Conservation (phyloP, 2,888 invertebrate species). For the Ypsolopha scabrella region DNA sequence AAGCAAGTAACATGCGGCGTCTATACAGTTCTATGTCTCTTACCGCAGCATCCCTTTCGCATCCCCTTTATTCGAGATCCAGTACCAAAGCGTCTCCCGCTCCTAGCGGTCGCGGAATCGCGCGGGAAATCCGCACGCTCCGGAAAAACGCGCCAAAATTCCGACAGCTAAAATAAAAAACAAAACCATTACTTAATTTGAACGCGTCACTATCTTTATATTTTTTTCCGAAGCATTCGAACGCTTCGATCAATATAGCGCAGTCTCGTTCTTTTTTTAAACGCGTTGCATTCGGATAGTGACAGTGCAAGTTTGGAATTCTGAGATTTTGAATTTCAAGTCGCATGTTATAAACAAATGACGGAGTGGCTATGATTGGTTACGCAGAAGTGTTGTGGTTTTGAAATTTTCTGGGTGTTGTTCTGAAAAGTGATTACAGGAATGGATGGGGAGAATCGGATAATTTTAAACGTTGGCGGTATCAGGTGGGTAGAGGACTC, state of each 20-base stretch:
- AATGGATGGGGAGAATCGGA: slow-evolving; percentile 94
- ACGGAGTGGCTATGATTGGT: background rate
- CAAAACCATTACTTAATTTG: background rate
- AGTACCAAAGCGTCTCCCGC: slow-evolving; percentile 2
- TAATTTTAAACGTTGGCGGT: slow-evolving; percentile 94
- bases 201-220: background rate
- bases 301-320: background rate
- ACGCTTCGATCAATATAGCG: background rate
- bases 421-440: slow-evolving; percentile 16
- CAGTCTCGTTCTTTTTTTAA: background rate
- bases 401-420: slow-evolving; percentile 16
- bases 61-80: background rate
- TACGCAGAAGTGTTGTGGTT: background rate
- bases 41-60: slow-evolving; percentile 2
- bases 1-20: background rate
- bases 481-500: slow-evolving; percentile 71
- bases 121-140: background rate
- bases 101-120: background rate
- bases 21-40: background rate
- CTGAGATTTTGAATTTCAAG: background rate
- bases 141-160: background rate
- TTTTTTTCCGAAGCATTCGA: background rate
- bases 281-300: background rate
- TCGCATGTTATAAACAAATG: background rate
- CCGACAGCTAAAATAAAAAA: background rate